These are phyloP conservation scores for Erebia epiphron DNA, from an alignment of 2,888 invertebrate genomes.

Conservation along the genomic window DNA sequence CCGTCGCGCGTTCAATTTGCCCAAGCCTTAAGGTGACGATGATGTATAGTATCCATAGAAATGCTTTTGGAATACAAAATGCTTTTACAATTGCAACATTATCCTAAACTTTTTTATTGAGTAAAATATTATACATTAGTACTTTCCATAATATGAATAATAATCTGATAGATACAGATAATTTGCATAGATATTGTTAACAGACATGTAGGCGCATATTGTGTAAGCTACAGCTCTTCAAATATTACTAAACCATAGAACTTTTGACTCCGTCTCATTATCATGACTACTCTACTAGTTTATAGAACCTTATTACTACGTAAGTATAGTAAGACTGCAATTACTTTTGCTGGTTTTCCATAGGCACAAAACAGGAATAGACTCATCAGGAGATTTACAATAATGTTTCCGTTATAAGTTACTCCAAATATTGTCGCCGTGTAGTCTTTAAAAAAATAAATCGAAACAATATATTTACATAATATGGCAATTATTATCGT, in stretches of 20 bases:
- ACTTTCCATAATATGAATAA: no score
- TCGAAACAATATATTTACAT: not conserved
- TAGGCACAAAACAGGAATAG: constrained; percentile 8
- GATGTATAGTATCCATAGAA: no score
- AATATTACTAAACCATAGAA: not conserved
- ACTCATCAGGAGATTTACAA: constrained; percentile 1
- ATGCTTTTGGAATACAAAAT: no score
- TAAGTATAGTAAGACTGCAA: not conserved
- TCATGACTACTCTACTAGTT: not conserved
- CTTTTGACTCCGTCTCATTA: constrained; percentile 6
- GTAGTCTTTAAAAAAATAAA: not conserved
- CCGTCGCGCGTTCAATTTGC: no score
- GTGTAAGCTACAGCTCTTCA: not conserved
- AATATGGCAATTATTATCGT: no score
- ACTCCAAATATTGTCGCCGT: not conserved
- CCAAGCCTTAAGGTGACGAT: no score
- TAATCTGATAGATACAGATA: no score
- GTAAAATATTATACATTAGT: no score
- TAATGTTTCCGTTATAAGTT: not conserved
- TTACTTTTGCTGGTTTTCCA: not conserved
- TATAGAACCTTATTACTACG: not conserved
- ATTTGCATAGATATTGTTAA: no score
- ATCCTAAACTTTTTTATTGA: no score
- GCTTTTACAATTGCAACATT: no score
- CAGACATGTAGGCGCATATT: no score